Conservation (phyloP, 2,888 invertebrate genomes). For the Epirrhoe tristata region DNA sequence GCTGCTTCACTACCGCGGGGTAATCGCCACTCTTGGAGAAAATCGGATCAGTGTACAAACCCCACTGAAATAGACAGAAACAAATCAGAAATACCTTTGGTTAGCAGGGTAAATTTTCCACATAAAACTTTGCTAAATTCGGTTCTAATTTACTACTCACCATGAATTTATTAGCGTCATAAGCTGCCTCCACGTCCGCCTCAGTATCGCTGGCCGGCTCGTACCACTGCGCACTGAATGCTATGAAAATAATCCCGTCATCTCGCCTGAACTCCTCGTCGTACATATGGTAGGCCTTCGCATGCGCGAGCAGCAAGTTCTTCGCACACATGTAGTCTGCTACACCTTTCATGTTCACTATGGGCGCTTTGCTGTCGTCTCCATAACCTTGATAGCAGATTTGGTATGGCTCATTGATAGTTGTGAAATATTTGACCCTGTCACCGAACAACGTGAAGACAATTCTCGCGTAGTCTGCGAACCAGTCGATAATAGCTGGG, state of each 20-base stretch:
- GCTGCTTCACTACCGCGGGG: constrained; percentile 63
- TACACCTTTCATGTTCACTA: constrained; percentile 66
- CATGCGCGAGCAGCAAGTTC: constrained; percentile 83
- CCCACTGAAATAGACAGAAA: constrained; percentile 59
- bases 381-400: constrained; percentile 74
- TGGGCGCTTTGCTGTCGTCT: constrained; percentile 52
- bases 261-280: constrained; percentile 62
- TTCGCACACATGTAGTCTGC: constrained; percentile 79
- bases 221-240: constrained; percentile 83
- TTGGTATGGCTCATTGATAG: constrained; percentile 82
- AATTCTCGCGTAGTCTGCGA: constrained; percentile 70
- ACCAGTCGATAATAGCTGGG: constrained; percentile 70
- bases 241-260: constrained; percentile 70
- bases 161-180: constrained; percentile 77
- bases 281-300: constrained; percentile 69
- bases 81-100: too few species aligned
- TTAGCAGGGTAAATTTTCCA: too few species aligned
- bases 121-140: too few species aligned
- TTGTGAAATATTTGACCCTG: constrained; percentile 81
- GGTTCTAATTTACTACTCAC: constrained; percentile 49
- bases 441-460: constrained; percentile 73
- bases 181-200: constrained; percentile 69
- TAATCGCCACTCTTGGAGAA: constrained; percentile 79
- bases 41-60: constrained; percentile 77
- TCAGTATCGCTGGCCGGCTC: constrained; percentile 67